Evolutionary conservation across 2,888 invertebrate genomes (phyloP).

Genomic region (Torymus auratus): DNA sequence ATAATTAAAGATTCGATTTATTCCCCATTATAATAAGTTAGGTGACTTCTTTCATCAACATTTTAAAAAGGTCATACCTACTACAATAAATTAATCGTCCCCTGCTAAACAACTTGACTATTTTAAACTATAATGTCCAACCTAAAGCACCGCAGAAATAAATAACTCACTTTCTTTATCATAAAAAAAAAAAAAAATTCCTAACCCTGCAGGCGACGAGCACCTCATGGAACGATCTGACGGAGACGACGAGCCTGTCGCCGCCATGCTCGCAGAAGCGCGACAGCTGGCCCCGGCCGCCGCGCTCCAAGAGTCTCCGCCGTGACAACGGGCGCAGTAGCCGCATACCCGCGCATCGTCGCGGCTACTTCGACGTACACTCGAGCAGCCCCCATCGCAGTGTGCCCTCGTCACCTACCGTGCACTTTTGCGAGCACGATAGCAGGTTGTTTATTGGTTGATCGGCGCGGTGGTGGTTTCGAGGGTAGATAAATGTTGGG

Average conservation of each 20-base stretch:
- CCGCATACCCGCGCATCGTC: background rate
- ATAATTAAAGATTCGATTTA: too few species aligned
- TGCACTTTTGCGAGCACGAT: constrained; percentile 36
- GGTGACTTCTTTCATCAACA: too few species aligned
- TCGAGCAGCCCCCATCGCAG: constrained; percentile 5
- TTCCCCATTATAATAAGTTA: too few species aligned
- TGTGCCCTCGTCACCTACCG: background rate
- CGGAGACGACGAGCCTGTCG: constrained; percentile 48
- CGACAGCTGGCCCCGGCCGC: constrained; percentile 3
- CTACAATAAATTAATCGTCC: too few species aligned
- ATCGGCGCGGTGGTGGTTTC: too few species aligned
- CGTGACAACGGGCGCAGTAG: background rate
- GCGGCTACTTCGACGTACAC: constrained; percentile 1
- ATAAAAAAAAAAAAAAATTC: too few species aligned
- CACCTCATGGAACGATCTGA: constrained; percentile 54
- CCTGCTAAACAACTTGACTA: too few species aligned
- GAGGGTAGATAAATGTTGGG: too few species aligned
- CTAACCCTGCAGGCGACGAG: constrained; percentile 24
- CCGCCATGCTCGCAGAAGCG: background rate
- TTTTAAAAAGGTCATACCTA: too few species aligned
- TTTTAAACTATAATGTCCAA: too few species aligned
- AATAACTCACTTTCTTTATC: too few species aligned
- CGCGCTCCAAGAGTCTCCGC: constrained; percentile 36
- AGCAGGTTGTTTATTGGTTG: constrained; percentile 32
- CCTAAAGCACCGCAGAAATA: too few species aligned